These are phyloP conservation scores for Rutpela maculata DNA, from an alignment of 2,888 invertebrate genomes.

Conservation along the genomic window DNA sequence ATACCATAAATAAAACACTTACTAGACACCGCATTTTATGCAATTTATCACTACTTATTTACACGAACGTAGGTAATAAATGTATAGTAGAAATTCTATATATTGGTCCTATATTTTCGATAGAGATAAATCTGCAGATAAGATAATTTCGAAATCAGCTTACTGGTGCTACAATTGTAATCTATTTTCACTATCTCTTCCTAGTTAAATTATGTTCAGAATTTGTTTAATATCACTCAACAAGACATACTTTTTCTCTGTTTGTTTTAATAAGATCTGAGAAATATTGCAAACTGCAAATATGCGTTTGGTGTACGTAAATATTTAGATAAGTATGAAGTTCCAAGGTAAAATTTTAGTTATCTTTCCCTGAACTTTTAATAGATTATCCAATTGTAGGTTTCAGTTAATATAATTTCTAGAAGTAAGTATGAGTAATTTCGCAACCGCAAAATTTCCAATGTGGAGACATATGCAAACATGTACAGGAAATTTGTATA, in stretches of 20 bases:
- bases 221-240: neutral
- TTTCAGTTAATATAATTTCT: neutral
- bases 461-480: too few relatives aligned
- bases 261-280: slow-evolving; percentile 3
- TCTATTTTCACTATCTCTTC: neutral
- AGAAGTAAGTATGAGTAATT: neutral
- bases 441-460: neutral
- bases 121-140: neutral
- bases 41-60: slow-evolving; percentile 28
- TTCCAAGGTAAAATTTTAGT: neutral
- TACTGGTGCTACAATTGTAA: neutral
- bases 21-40: slow-evolving; percentile 37
- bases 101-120: neutral
- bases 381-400: neutral
- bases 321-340: slow-evolving; percentile 11
- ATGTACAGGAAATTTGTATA: too few relatives aligned
- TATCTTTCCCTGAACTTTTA: slow-evolving; percentile 7
- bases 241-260: neutral
- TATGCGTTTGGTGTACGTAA: neutral
- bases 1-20: slow-evolving; percentile 28
- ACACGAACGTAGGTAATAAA: neutral
- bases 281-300: neutral
- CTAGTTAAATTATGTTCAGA: neutral
- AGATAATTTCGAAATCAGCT: neutral
- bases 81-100: neutral